Conservation (phyloP, 1,140 invertebrate species). For the Portunus trituberculatus region DNA sequence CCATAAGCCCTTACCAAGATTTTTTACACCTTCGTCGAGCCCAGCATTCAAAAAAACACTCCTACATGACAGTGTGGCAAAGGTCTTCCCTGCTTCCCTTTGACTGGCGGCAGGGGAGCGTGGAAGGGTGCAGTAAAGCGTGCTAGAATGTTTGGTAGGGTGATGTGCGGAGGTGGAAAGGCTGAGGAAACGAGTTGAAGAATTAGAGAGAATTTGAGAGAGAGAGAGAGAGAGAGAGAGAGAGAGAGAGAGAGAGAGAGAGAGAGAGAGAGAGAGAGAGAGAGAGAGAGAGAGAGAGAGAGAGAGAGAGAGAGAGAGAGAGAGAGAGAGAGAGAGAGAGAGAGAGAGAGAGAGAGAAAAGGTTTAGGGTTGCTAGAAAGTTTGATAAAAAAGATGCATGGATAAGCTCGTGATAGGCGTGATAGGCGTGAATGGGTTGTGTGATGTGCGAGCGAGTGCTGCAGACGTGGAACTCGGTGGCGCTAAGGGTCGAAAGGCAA, state of each 20-base stretch:
- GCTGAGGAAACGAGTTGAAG: background rate
- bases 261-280: background rate
- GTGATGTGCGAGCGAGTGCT: too few relatives aligned
- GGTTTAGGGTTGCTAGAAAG: too few relatives aligned
- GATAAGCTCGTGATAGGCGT: background rate
- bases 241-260: conserved; percentile 29
- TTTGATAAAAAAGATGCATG: too few relatives aligned
- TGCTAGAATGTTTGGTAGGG: background rate
- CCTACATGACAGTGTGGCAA: background rate
- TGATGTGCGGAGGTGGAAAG: background rate
- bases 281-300: too few relatives aligned
- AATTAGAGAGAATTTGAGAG: background rate
- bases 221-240: conserved; percentile 17
- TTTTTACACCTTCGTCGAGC: too few relatives aligned
- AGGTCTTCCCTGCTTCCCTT: background rate
- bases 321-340: too few relatives aligned
- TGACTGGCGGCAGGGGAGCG: background rate
- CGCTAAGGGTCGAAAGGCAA: too few relatives aligned
- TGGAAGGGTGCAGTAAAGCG: background rate
- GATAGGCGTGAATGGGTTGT: background rate
- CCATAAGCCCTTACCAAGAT: background rate
- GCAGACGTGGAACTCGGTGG: too few relatives aligned
- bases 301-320: too few relatives aligned
- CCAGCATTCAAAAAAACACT: too few relatives aligned
- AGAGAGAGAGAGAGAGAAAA: too few relatives aligned